Conservation (phyloP, 2,888 invertebrate species). For the Eilema griseolum region DNA sequence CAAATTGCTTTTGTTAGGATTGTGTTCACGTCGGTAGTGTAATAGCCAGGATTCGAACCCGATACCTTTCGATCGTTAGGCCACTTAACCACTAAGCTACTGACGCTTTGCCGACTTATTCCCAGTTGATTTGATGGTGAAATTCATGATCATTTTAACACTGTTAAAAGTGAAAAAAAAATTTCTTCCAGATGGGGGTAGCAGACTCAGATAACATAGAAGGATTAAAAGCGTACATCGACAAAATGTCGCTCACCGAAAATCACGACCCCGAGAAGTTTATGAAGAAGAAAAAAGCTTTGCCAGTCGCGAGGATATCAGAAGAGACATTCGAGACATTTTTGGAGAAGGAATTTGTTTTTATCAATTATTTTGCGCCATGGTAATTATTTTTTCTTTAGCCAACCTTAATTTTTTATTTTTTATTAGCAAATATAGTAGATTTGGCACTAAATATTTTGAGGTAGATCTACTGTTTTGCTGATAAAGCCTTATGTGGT, state of each 20-base stretch:
- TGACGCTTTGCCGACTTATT: no score
- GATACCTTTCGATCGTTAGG: no score
- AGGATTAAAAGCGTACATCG: conserved; percentile 90
- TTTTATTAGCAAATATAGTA: conserved; percentile 78
- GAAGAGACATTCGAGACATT: conserved; percentile 91
- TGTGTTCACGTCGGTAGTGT: no score
- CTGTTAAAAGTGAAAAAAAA: no score
- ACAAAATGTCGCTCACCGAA: conserved; percentile 88
- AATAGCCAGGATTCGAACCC: no score
- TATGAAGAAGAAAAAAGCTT: conserved; percentile 78
- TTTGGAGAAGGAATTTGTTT: conserved; percentile 90
- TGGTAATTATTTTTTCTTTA: conserved; percentile 86
- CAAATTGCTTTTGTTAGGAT: no score
- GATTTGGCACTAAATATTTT: no score
- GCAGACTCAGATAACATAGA: conserved; percentile 90
- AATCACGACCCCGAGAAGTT: conserved; percentile 82
- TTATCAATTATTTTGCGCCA: conserved; percentile 96
- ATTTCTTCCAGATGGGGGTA: conserved; percentile 89
- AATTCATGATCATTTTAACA: no score
- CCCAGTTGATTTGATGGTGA: no score
- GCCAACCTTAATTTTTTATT: background rate
- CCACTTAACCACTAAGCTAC: no score
- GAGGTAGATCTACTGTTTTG: no score
- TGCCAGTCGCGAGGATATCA: conserved; percentile 88
- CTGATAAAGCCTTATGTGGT: no score